These are phyloP conservation scores for Dromiciops gliroides DNA, from an alignment of 2,113 vertebrate genomes.

Conservation along the genomic window DNA sequence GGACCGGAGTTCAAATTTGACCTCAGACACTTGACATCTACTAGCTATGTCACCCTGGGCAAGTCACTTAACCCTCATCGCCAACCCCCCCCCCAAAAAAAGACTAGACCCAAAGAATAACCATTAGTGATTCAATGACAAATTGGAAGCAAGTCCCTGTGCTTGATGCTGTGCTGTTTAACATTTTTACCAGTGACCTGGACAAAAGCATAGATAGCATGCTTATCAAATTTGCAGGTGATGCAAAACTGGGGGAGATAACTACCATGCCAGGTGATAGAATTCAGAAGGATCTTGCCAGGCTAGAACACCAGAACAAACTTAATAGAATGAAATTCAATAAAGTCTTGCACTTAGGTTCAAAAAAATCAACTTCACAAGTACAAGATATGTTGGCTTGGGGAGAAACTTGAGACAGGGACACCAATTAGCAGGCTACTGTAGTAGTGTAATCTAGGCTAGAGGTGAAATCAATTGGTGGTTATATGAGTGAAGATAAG, in stretches of 20 bases:
- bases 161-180: background rate
- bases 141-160: background rate
- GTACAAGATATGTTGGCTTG: background rate
- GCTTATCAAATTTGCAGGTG: background rate
- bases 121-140: background rate
- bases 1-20: too few species aligned
- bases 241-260: background rate
- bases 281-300: background rate
- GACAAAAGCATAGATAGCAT: background rate
- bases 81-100: too few species aligned
- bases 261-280: background rate
- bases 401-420: background rate
- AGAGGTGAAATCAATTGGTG: too few species aligned
- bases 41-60: too few species aligned
- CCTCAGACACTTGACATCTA: too few species aligned
- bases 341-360: background rate
- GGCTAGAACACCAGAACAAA: background rate
- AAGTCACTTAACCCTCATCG: too few species aligned
- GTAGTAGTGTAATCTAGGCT: too few species aligned
- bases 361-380: background rate
- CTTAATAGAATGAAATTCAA: background rate
- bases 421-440: background rate
- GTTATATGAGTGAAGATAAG: too few species aligned
- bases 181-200: background rate
- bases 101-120: background rate